These are phyloP conservation scores for Oreonectes daqikongensis DNA, from an alignment of 2,797 vertebrate species.

Conservation along the genomic window DNA sequence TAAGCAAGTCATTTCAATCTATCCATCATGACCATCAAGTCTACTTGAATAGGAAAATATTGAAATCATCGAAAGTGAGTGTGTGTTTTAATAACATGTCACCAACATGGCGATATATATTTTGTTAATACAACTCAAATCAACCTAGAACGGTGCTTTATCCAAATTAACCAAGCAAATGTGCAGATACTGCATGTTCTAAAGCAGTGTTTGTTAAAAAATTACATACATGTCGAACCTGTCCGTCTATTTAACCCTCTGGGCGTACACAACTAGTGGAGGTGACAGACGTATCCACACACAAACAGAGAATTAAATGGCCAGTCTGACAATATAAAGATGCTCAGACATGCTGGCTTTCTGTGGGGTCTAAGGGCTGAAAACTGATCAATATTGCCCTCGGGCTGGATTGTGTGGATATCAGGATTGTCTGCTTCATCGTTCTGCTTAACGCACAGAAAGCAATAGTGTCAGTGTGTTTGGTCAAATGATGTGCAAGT, in stretches of 20 bases:
- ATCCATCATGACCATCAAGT: slow-evolving; percentile 5
- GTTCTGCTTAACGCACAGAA: background rate
- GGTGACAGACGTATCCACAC: slow-evolving; percentile 10
- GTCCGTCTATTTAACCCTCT: slow-evolving; percentile 7
- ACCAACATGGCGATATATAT: too few relatives aligned
- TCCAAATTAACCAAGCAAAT: background rate
- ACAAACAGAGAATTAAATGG: slow-evolving; percentile 9
- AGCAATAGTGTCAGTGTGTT: slow-evolving; percentile 7
- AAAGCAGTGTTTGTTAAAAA: too few relatives aligned
- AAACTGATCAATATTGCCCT: slow-evolving; percentile 23
- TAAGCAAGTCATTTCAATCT: slow-evolving; percentile 8
- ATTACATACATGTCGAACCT: slow-evolving; percentile 17
- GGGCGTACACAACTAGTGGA: background rate
- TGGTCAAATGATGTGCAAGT: slow-evolving; percentile 2
- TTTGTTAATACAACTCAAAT: too few relatives aligned
- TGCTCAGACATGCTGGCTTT: slow-evolving; percentile 17
- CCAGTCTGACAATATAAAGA: background rate
- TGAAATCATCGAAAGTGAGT: background rate
- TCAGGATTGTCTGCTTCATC: slow-evolving; percentile 26
- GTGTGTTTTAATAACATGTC: background rate
- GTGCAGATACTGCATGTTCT: background rate
- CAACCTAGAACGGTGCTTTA: background rate
- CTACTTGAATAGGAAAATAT: background rate
- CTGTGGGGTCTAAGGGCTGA: background rate
- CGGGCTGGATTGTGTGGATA: slow-evolving; percentile 24